phyloP scores from a whole-genome alignment of 2,888 invertebrate species.

The Notocelia uddmanniana region DNA sequence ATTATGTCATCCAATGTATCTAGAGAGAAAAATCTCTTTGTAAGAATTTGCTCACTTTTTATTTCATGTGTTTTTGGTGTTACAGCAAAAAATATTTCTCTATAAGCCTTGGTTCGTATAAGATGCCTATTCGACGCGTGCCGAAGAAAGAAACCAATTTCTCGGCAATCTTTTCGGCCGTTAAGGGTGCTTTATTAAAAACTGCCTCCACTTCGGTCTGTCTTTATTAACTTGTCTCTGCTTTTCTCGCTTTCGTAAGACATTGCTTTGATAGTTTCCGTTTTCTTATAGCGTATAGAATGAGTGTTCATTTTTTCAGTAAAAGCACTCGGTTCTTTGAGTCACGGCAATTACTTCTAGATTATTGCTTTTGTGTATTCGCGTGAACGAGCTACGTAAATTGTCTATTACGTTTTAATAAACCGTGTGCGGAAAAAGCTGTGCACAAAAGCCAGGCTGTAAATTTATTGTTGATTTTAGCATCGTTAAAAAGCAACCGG shows the following conservation, averaged over 20 bases:
- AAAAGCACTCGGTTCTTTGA: conserved; percentile 19
- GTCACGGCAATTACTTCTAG: conserved; percentile 9
- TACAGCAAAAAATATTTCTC: conserved; percentile 28
- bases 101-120: conserved; percentile 36
- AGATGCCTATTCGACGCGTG: conserved; percentile 34
- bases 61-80: conserved; percentile 19
- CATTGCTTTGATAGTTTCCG: conserved; percentile 43
- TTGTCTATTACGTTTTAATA: conserved; percentile 12
- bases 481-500: conserved; percentile 39
- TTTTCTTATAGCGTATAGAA: conserved; percentile 31
- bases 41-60: conserved; percentile 21
- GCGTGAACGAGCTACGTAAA: not conserved
- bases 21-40: not conserved
- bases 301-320: conserved; percentile 17
- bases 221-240: conserved; percentile 48
- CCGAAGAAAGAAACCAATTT: conserved; percentile 45
- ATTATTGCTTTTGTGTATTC: conserved; percentile 10
- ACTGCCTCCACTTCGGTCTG: conserved; percentile 47
- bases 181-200: conserved; percentile 50
- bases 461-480: conserved; percentile 40
- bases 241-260: conserved; percentile 41
- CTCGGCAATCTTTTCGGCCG: conserved; percentile 46
- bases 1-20: not conserved
- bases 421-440: conserved; percentile 5
- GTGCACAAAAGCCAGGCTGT: conserved; percentile 11